Percentiles rank a stretch among this genome's conserved stretches.
Conservation (phyloP, 2,113 vertebrate genomes). For the Setophaga petechia region DNA sequence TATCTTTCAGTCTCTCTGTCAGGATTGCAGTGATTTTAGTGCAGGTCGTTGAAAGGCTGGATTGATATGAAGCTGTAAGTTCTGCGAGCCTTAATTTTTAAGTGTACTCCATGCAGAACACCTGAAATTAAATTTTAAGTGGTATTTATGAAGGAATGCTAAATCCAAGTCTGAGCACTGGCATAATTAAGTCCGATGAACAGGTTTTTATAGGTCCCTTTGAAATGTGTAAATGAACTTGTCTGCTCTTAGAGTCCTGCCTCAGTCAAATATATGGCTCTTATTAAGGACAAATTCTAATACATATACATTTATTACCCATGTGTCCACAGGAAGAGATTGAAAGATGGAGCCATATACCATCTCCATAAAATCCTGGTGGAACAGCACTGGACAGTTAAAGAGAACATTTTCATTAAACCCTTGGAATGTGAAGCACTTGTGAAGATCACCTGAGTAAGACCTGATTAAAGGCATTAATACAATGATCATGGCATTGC, state of each 20-base stretch:
- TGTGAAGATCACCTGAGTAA: conserved; percentile 29
- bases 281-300: conserved; percentile 72
- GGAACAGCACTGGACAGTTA: neutral
- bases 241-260: conserved; percentile 30
- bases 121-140: conserved; percentile 69
- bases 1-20: neutral
- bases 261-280: conserved; percentile 67
- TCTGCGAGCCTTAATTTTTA: conserved; percentile 62
- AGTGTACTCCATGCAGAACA: conserved; percentile 52
- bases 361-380: conserved; percentile 67
- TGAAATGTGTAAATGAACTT: conserved; percentile 68
- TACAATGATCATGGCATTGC: neutral
- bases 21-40: conserved; percentile 28
- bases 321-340: conserved; percentile 42
- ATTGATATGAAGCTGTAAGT: conserved; percentile 48
- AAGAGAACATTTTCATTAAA: conserved; percentile 64
- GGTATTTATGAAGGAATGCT: conserved; percentile 64
- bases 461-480: conserved; percentile 47
- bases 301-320: conserved; percentile 70
- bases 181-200: conserved; percentile 68
- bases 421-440: conserved; percentile 12
- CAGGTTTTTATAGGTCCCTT: conserved; percentile 43
- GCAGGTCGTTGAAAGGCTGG: neutral
- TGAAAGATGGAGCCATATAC: conserved; percentile 55
- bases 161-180: conserved; percentile 52